A percentile compares a stretch with the other conserved stretches of the same genome.
These are phyloP conservation scores for Corydoras maculifer DNA, from an alignment of 2,113 vertebrate genomes.

Conservation along the genomic window DNA sequence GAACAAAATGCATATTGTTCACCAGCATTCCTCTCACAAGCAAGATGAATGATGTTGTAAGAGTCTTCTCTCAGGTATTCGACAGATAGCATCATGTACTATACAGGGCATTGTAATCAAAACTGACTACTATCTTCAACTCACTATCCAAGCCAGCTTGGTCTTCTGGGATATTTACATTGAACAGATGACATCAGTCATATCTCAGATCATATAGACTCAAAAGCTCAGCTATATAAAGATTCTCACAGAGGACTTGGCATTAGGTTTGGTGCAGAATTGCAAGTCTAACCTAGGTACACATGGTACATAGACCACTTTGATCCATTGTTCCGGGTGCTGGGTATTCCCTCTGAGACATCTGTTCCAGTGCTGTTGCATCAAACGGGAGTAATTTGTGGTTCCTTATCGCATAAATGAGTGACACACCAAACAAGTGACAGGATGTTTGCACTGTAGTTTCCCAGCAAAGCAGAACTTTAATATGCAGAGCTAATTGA, in stretches of 20 bases:
- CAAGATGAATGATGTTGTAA: slow-evolving; percentile 41
- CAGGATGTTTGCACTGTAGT: slow-evolving; percentile 38
- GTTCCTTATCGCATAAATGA: slow-evolving; percentile 45
- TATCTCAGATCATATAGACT: slow-evolving; percentile 17
- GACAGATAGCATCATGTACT: slow-evolving; percentile 37
- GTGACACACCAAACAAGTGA: slow-evolving; percentile 40
- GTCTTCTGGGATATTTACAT: slow-evolving; percentile 20
- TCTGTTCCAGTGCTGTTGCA: slow-evolving; percentile 31
- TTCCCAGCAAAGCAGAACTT: slow-evolving; percentile 43
- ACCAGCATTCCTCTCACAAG: slow-evolving; percentile 30
- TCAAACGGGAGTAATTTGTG: slow-evolving; percentile 45
- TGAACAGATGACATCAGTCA: slow-evolving; percentile 41
- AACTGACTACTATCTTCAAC: slow-evolving; percentile 39
- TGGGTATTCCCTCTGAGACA: slow-evolving; percentile 40
- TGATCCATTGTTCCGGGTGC: slow-evolving; percentile 41
- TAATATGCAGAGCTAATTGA: slow-evolving; percentile 47
- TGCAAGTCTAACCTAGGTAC: slow-evolving; percentile 7
- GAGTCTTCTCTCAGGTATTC: slow-evolving; percentile 33
- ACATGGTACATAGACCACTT: slow-evolving; percentile 34
- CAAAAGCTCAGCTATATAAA: slow-evolving; percentile 25
- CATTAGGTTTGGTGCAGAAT: slow-evolving; percentile 27
- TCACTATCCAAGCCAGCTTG: slow-evolving; percentile 18
- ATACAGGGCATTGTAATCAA: slow-evolving; percentile 40
- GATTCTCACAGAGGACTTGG: slow-evolving; percentile 24
- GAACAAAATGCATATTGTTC: slow-evolving; percentile 31